Evolutionary conservation across 2,113 vertebrate genomes (phyloP), one percentile per base, ranked within the genome.

Genomic region (Labrus mixtus): DNA sequence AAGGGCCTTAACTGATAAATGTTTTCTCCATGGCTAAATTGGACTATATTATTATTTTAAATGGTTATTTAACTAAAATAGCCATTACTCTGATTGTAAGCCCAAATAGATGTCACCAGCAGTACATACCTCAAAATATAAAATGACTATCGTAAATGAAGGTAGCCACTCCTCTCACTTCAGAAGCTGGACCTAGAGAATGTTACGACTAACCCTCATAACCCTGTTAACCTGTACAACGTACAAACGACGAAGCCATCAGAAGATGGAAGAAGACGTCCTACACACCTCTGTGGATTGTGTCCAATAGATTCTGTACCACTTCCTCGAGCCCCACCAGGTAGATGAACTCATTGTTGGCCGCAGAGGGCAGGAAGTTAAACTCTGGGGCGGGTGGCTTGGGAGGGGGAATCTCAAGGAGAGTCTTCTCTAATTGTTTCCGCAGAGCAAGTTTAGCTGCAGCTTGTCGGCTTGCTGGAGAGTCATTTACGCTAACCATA

Each of bases 341-440:
- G 92, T 98, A 99, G 84, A 99, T 98, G 75, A 99, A 99, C 91
- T 99, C 97, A 1, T 97, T 98, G 73, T 98, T 99, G 76, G 97
- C 97, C 0, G 98, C 97, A 0, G 97, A 98, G 0, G 98, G 98
- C 87, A 98, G 91, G 90, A 99, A 99, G 82, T 95, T 97, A 87
- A 99, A 96, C 83, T 97, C 96, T 0, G 97, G 97, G 0, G 97
- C 95, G 0, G 96, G 95, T 0, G 97, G 97, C 22, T 97, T 97
- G 12, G 98, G 97, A 0, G 97, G 96, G 1, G 98, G 97, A 25
- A 99, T 99, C 92, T 99, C 97, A 80, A 99, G 78, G 54, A 99
- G 93, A 0, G 97, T 97, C 85, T 99, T 99, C 91, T 99, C 97
- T 91, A 99, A 94, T 90, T 99, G 98, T 78, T 99, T 99, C 2